These are phyloP conservation scores for Nomada fabriciana DNA, from an alignment of 2,888 invertebrate species.

Conservation along the genomic window DNA sequence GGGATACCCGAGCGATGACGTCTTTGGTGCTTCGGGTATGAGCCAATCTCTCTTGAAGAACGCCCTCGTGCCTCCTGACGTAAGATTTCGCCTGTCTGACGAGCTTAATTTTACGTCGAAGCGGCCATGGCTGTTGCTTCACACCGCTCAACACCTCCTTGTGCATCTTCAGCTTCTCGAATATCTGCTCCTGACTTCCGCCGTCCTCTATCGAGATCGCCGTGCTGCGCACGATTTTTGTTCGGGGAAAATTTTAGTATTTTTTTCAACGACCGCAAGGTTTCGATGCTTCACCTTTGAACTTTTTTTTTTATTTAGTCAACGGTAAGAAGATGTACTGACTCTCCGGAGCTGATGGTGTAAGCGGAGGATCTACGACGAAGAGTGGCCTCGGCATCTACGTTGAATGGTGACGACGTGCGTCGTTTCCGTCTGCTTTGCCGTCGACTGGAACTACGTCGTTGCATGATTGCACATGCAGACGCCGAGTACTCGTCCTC, in stretches of 20 bases:
- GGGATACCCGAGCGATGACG: conserved; percentile 93
- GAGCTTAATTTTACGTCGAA: conserved; percentile 92
- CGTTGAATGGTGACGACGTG: conserved; percentile 86
- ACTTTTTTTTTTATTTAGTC: not conserved
- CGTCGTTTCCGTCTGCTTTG: conserved; percentile 88
- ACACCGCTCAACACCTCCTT: conserved; percentile 96
- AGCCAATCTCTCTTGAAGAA: conserved; percentile 94
- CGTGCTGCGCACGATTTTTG: conserved; percentile 85
- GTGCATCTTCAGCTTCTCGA: conserved; percentile 95
- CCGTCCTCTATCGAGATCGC: conserved; percentile 92
- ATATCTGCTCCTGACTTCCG: conserved; percentile 92
- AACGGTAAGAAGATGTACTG: conserved; percentile 80
- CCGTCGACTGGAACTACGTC: conserved; percentile 90
- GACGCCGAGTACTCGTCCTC: conserved; percentile 95
- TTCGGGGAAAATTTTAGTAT: no score
- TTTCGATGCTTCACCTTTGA: not conserved
- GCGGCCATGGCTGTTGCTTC: conserved; percentile 93
- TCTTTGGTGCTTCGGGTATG: conserved; percentile 94
- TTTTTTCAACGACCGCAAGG: not conserved
- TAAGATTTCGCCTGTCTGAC: conserved; percentile 94
- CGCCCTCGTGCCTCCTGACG: conserved; percentile 95
- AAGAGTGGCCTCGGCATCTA: conserved; percentile 82
- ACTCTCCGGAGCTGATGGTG: conserved; percentile 95
- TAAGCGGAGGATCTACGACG: conserved; percentile 90
- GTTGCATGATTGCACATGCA: conserved; percentile 92